Percentiles rank a stretch among this genome's conserved stretches.
These are phyloP conservation scores for Serilophus lunatus DNA, from an alignment of 2,113 vertebrate genomes.

Conservation along the genomic window DNA sequence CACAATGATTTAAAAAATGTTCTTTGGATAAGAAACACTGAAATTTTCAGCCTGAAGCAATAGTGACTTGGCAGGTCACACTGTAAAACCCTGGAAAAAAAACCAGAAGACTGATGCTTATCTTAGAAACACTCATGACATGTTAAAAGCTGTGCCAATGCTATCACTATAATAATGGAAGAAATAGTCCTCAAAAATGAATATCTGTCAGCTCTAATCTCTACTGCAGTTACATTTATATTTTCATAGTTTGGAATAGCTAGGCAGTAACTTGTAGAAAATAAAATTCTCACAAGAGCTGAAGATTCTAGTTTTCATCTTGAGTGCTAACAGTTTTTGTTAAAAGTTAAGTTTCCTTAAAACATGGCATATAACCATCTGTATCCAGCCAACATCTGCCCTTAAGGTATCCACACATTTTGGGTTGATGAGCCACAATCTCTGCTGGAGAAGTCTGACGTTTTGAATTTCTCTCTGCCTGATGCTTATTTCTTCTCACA, in stretches of 20 bases:
- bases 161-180: background rate
- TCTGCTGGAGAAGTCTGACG: background rate
- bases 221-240: background rate
- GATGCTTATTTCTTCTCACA: background rate
- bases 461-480: background rate
- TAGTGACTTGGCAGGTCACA: background rate
- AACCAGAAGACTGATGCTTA: background rate
- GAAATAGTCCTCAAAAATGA: background rate
- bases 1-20: background rate
- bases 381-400: background rate
- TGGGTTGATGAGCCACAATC: fast-evolving
- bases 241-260: background rate
- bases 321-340: background rate
- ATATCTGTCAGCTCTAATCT: background rate
- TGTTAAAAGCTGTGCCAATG: conserved; percentile 1
- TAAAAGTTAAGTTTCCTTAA: background rate
- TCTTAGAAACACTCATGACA: conserved; percentile 27
- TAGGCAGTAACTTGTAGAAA: background rate
- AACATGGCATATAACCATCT: background rate
- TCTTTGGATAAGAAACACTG: background rate
- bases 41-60: conserved; percentile 13
- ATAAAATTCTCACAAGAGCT: background rate
- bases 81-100: background rate
- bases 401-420: background rate
- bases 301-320: background rate